A percentile compares a stretch with the other conserved stretches of the same genome.
Evolutionary conservation across 2,113 vertebrate species (phyloP).

Genomic region (Leucoraja erinaceus): DNA sequence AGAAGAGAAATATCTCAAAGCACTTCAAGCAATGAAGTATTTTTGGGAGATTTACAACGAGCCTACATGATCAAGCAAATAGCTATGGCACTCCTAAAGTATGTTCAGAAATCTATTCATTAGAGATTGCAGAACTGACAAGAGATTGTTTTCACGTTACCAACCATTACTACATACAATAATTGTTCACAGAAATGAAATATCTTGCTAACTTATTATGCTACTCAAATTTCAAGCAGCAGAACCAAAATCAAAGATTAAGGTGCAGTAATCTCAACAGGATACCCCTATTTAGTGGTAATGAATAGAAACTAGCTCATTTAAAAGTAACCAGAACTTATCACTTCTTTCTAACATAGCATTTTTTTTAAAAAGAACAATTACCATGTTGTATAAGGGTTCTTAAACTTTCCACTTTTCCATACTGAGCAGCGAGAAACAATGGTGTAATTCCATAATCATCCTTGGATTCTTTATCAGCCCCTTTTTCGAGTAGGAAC

Average conservation of each 20-base stretch:
- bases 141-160: neutral
- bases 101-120: neutral
- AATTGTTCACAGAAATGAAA: neutral
- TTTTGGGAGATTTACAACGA: neutral
- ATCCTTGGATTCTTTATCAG: constrained; percentile 58
- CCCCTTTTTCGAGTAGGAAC: constrained; percentile 53
- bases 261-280: constrained; percentile 31
- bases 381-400: constrained; percentile 60
- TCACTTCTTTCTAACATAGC: neutral
- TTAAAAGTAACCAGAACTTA: neutral
- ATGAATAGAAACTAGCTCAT: neutral
- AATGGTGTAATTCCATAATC: constrained; percentile 70
- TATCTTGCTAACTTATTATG: neutral
- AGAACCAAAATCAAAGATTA: neutral
- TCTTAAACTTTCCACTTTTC: constrained; percentile 61
- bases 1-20: neutral
- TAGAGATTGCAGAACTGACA: neutral
- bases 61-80: neutral
- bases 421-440: constrained; percentile 79
- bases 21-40: neutral
- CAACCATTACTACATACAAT: neutral
- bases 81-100: neutral
- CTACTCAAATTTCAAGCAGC: neutral
- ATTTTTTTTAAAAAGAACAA: no score
- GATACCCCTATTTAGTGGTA: neutral